Percentiles rank a stretch among this genome's conserved stretches.
Evolutionary conservation across 64 coral and sea anemone species (phyloP).

Genomic region (Montipora efflorescens): DNA sequence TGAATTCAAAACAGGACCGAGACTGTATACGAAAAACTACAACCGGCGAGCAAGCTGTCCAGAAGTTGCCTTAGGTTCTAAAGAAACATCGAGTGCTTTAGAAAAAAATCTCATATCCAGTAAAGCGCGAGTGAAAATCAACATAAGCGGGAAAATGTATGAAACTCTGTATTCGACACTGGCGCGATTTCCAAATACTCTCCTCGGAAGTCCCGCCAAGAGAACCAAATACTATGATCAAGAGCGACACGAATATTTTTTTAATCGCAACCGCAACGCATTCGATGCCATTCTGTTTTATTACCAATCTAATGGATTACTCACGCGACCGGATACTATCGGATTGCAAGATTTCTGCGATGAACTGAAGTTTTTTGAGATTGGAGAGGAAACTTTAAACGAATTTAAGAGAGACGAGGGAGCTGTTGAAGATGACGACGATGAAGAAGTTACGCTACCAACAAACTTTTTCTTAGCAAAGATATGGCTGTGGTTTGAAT

Average conservation of each 20-base stretch:
- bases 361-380: conserved; percentile 89
- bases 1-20: neutral
- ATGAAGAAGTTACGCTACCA: conserved; percentile 9
- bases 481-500: conserved; percentile 77
- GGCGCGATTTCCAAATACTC: conserved; percentile 83
- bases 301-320: conserved; percentile 91
- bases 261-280: conserved; percentile 92
- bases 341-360: conserved; percentile 73
- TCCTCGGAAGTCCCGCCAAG: conserved; percentile 79
- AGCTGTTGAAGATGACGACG: conserved; percentile 34
- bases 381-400: conserved; percentile 67
- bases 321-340: conserved; percentile 76
- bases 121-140: conserved; percentile 76
- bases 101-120: neutral
- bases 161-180: conserved; percentile 92
- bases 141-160: conserved; percentile 81
- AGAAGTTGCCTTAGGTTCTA: neutral
- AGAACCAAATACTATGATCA: conserved; percentile 70
- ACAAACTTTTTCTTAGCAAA: conserved; percentile 5
- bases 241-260: conserved; percentile 82
- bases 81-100: too few relatives aligned
- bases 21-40: conserved; percentile 4
- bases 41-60: conserved; percentile 28
- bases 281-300: conserved; percentile 97
- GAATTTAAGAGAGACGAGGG: conserved; percentile 71